Evolutionary conservation across 2,113 vertebrate species (phyloP).

Genomic region (Meleagris gallopavo): DNA sequence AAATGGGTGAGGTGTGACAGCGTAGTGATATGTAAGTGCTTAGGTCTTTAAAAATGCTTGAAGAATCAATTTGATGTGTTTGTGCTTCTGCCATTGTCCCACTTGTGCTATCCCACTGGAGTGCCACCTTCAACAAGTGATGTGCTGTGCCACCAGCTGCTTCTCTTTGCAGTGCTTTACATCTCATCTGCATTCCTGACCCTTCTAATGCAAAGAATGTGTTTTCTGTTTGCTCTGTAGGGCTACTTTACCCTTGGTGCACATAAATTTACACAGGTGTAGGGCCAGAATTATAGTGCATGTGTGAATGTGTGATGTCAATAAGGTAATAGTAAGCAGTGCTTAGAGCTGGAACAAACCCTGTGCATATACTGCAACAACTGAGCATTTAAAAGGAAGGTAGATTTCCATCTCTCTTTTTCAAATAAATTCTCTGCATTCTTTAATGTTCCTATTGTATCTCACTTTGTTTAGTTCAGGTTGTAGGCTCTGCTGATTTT

Average conservation of each 20-base stretch:
- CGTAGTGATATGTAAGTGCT: neutral
- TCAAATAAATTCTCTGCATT: neutral
- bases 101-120: neutral
- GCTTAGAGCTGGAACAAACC: neutral
- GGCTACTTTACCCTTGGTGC: neutral
- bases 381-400: neutral
- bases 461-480: neutral
- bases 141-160: neutral
- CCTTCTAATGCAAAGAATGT: neutral
- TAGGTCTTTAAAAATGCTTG: fast-evolving
- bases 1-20: neutral
- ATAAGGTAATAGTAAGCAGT: neutral
- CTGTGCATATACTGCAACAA: fast-evolving
- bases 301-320: neutral
- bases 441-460: neutral
- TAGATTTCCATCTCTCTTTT: fast-evolving
- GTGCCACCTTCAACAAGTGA: neutral
- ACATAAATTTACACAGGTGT: neutral
- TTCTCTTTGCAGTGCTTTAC: neutral
- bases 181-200: neutral
- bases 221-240: neutral
- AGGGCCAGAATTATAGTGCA: neutral
- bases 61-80: neutral
- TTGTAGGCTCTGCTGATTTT: neutral
- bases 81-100: neutral